phyloP scores from a whole-genome alignment of 2,797 vertebrate species.

The Huso huso region DNA sequence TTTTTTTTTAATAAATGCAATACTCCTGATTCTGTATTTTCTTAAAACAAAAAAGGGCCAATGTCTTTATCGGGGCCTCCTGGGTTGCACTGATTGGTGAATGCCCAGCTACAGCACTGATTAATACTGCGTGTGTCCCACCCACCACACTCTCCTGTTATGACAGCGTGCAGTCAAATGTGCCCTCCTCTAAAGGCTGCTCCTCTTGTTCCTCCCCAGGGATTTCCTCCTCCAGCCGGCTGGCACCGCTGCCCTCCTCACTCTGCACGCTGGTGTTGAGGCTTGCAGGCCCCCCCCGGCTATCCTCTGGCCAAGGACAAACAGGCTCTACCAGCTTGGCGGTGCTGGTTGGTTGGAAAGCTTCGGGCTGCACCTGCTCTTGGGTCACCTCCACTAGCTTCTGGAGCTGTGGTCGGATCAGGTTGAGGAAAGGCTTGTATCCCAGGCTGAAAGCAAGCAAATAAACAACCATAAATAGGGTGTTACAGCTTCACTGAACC shows the following conservation, averaged over 20 bases:
- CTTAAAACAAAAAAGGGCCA: neutral
- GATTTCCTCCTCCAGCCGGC: slow-evolving; percentile 60
- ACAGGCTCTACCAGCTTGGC: slow-evolving; percentile 64
- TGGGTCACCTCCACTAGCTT: slow-evolving; percentile 68
- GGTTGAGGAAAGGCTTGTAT: slow-evolving; percentile 89
- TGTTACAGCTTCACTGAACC: neutral
- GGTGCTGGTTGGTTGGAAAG: slow-evolving; percentile 71
- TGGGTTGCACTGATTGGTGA: neutral
- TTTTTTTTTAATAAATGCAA: neutral
- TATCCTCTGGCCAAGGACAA: slow-evolving; percentile 66
- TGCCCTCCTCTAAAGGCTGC: slow-evolving; percentile 68
- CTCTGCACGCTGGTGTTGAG: slow-evolving; percentile 58
- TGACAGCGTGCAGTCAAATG: slow-evolving; percentile 85
- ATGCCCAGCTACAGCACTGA: neutral
- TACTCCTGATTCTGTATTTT: neutral
- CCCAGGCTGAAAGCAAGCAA: slow-evolving; percentile 67
- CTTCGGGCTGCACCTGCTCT: slow-evolving; percentile 77
- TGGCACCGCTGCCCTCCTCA: slow-evolving; percentile 44
- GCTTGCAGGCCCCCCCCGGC: slow-evolving; percentile 48
- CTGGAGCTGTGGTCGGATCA: slow-evolving; percentile 88
- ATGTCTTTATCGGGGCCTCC: neutral
- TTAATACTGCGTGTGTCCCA: neutral
- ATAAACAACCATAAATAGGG: slow-evolving; percentile 4
- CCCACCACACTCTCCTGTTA: slow-evolving; percentile 45
- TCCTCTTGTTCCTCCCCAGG: slow-evolving; percentile 63